phyloP scores from a whole-genome alignment of 2,888 invertebrate species.

The Patella ulyssiponensis region DNA sequence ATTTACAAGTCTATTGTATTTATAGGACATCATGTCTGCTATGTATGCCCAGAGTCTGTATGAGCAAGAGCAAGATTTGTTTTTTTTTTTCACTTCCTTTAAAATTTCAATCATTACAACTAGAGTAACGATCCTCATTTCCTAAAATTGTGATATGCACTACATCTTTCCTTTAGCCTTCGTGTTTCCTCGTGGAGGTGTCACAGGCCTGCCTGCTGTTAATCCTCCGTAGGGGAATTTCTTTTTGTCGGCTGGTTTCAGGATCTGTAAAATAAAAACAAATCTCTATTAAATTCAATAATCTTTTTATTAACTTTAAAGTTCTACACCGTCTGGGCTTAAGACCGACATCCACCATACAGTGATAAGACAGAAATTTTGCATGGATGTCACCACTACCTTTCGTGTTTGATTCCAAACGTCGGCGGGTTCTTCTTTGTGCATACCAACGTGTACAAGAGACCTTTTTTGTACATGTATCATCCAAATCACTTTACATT shows the following conservation, averaged over 20 bases:
- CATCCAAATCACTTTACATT: too few species aligned
- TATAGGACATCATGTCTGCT: conserved; percentile 5
- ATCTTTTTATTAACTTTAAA: too few species aligned
- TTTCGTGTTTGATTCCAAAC: too few species aligned
- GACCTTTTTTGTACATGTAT: too few species aligned
- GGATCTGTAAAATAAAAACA: conserved; percentile 80
- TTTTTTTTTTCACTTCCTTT: too few species aligned
- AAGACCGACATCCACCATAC: neutral
- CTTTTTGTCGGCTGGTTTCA: conserved; percentile 99
- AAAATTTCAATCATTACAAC: too few species aligned
- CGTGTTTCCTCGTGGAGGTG: conserved; percentile 84
- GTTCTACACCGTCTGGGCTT: too few species aligned
- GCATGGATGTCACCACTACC: neutral
- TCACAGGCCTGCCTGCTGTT: conserved; percentile 95
- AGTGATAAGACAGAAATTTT: neutral
- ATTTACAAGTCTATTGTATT: neutral
- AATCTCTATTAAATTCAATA: too few species aligned
- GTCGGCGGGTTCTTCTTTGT: too few species aligned
- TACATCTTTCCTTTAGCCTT: conserved; percentile 66
- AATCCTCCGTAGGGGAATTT: conserved; percentile 96
- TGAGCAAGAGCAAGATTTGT: neutral
- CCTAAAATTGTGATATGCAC: neutral
- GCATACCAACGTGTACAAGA: too few species aligned
- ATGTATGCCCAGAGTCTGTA: neutral
- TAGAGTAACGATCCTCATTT: too few species aligned